These are phyloP conservation scores for Heliconius eleuchia DNA, from an alignment of 1,140 invertebrate species.

Conservation along the genomic window DNA sequence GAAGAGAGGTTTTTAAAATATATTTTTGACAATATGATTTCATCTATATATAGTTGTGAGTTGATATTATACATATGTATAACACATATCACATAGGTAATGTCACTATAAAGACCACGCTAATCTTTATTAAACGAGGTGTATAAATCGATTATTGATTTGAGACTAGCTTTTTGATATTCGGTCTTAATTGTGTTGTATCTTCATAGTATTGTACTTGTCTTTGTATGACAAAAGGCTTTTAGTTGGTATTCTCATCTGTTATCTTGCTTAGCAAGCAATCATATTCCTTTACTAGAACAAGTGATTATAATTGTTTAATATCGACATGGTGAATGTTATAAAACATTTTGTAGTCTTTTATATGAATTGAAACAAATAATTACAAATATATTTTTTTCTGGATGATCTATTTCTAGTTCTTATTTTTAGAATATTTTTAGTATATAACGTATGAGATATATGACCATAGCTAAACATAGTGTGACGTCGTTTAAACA, in stretches of 20 bases:
- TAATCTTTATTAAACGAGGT: neutral
- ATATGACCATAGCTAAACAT: neutral
- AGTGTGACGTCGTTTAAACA: neutral
- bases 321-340: neutral
- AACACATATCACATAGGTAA: neutral
- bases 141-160: constrained; percentile 40
- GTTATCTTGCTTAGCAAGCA: constrained; percentile 32
- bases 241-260: neutral
- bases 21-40: neutral
- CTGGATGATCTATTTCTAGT: neutral
- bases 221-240: neutral
- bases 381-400: neutral
- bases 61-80: neutral
- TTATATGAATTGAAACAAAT: neutral
- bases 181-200: constrained; percentile 53
- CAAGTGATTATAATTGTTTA: neutral
- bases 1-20: neutral
- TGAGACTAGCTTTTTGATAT: constrained; percentile 78
- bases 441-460: neutral
- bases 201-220: constrained; percentile 26
- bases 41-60: neutral
- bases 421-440: neutral
- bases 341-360: neutral
- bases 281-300: constrained; percentile 76
- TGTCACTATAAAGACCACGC: neutral